phyloP scores from a whole-genome alignment of 2,797 vertebrate genomes.

The Coracias cyanogaster region DNA sequence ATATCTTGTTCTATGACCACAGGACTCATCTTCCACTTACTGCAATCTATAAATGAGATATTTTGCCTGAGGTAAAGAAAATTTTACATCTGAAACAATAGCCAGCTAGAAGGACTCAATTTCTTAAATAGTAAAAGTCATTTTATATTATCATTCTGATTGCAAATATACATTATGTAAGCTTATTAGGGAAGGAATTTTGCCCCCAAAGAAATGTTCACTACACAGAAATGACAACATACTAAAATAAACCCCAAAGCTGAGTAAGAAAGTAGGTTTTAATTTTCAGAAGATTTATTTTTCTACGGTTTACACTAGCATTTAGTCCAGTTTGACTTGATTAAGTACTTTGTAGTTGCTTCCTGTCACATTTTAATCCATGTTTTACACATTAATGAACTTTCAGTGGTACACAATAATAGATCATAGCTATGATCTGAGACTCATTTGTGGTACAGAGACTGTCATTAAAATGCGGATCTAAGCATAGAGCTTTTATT shows the following conservation, averaged over 20 bases:
- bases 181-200: slow-evolving; percentile 25
- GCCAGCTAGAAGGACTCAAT: background rate
- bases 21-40: background rate
- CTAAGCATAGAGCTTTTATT: background rate
- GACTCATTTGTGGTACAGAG: background rate
- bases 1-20: background rate
- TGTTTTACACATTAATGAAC: slow-evolving; percentile 46
- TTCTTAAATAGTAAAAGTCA: slow-evolving; percentile 23
- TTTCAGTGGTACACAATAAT: background rate
- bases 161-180: slow-evolving; percentile 1
- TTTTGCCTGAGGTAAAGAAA: background rate
- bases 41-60: background rate
- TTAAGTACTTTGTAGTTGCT: background rate
- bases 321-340: background rate
- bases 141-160: background rate
- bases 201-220: background rate
- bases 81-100: background rate
- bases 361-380: slow-evolving; percentile 1
- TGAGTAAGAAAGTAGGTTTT: background rate
- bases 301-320: slow-evolving; percentile 2
- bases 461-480: background rate
- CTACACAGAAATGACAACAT: background rate
- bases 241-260: slow-evolving; percentile 18
- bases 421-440: background rate
- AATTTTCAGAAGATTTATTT: slow-evolving; percentile 13